Evolutionary conservation across 2,888 invertebrate genomes (phyloP), one percentile per base, ranked within the genome.

Genomic region (Pomacea canaliculata): DNA sequence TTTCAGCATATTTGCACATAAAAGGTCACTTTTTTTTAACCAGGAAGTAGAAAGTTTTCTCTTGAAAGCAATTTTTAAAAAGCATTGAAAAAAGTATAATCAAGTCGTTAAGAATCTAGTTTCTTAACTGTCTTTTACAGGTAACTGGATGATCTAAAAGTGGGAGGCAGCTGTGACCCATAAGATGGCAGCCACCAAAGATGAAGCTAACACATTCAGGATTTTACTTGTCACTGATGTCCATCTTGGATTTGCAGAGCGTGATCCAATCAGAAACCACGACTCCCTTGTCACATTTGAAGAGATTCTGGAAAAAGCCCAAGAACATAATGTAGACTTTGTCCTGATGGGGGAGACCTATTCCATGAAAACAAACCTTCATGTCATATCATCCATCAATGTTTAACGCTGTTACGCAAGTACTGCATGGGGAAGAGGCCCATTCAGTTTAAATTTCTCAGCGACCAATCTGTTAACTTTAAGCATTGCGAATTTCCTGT

Each of bases 361-460:
- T 99, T 98, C 90, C 98, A 99, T 90, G 96, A 97, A 79, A 95
- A 97, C 77, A 96, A 95, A 88, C 99, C 99, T 1, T 94, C 96
- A 0, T 94, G 96, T 59, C 93, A 93, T 85, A 93, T 95, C 70
- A 91, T 97, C 86, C 93, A 94, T 81, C 87, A 87, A 18, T 85
- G 85, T 46, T 84, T 90, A 70, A 82, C 95, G 79, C 92, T 97
- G 59, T 92, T 98, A 9, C 93, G 95, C 78, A 94, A 94, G 90
- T 94, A 94, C 85, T 93, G 94, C 81, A 90, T 94, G 80, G 94
- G 93, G 27, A 89, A 92, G 85, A 90, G 93, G 78, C 92, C 93
- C 13, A 91, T 93, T 48, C 88, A 92, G 67, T 92, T 98, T 78
- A 95, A 97, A 89, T 94, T 97, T 85, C 89, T 97, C 7, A 97